Conservation (phyloP, 2,888 invertebrate genomes). For the Erebia aethiops region DNA sequence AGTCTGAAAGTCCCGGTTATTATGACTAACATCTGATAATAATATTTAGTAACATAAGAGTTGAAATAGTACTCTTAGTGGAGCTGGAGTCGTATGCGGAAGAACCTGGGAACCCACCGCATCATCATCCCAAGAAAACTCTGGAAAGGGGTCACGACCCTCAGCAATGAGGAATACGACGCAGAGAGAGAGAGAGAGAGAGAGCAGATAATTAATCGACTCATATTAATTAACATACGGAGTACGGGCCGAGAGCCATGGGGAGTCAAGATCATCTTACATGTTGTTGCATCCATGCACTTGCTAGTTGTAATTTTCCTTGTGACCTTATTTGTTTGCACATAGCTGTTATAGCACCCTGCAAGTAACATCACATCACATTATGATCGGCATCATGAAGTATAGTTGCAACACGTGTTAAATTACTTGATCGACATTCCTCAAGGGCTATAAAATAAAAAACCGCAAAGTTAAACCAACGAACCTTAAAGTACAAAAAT, state of each 20-base stretch:
- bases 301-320: background rate
- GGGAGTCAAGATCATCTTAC: background rate
- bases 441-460: slow-evolving; percentile 24
- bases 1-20: too few relatives aligned
- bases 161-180: too few relatives aligned
- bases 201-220: too few relatives aligned
- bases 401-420: slow-evolving; percentile 26
- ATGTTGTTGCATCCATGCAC: background rate
- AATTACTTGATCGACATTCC: slow-evolving; percentile 27
- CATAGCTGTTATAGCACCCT: slow-evolving; percentile 29
- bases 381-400: slow-evolving; percentile 26
- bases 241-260: background rate
- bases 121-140: too few relatives aligned
- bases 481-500: slow-evolving; percentile 7
- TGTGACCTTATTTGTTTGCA: slow-evolving; percentile 25
- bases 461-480: slow-evolving; percentile 21
- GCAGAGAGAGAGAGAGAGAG: too few relatives aligned
- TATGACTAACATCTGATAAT: too few relatives aligned
- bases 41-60: too few relatives aligned
- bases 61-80: too few relatives aligned
- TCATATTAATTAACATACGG: too few relatives aligned
- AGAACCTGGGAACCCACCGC: too few relatives aligned
- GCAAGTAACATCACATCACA: slow-evolving; percentile 27
- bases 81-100: too few relatives aligned
- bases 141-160: too few relatives aligned